Percentiles rank a stretch among this genome's conserved stretches.
Conservation (phyloP, 2,113 vertebrate species). For the Aptenodytes patagonicus region DNA sequence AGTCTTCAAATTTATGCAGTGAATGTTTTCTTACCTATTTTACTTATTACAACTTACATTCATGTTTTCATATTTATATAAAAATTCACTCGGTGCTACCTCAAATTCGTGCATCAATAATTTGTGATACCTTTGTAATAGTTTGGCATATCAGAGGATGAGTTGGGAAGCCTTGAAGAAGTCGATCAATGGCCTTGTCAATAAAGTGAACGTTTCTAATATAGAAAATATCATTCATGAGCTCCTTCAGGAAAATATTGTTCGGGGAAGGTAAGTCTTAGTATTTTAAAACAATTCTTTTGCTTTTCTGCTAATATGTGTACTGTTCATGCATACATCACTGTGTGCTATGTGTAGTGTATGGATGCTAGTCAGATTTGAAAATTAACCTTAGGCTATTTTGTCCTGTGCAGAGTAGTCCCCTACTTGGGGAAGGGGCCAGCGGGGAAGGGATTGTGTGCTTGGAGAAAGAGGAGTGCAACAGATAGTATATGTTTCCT, state of each 20-base stretch:
- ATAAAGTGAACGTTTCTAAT: constrained; percentile 98
- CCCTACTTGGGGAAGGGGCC: not conserved
- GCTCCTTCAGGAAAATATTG: constrained; percentile 96
- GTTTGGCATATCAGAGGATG: constrained; percentile 97
- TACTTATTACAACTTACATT: not conserved
- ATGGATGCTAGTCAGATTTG: not conserved
- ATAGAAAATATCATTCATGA: constrained; percentile 95
- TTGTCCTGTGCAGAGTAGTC: not conserved
- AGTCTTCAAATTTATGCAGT: not conserved
- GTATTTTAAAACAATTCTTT: not conserved
- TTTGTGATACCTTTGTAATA: constrained; percentile 59
- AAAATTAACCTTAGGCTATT: not conserved
- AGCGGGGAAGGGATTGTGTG: not conserved
- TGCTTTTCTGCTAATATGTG: not conserved
- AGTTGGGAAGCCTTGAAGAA: constrained; percentile 99
- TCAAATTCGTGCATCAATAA: not conserved
- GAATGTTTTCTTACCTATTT: not conserved
- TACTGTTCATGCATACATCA: not conserved
- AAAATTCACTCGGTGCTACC: not conserved
- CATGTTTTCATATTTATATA: not conserved
- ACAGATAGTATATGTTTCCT: not conserved
- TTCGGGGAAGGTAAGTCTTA: constrained; percentile 87
- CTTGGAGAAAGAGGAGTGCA: not conserved
- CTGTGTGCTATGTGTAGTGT: not conserved
- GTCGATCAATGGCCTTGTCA: constrained; percentile 97